Evolutionary conservation across 1,140 invertebrate genomes (phyloP), one percentile per base, ranked within the genome.

Genomic region (Drosophila nigrodunni): DNA sequence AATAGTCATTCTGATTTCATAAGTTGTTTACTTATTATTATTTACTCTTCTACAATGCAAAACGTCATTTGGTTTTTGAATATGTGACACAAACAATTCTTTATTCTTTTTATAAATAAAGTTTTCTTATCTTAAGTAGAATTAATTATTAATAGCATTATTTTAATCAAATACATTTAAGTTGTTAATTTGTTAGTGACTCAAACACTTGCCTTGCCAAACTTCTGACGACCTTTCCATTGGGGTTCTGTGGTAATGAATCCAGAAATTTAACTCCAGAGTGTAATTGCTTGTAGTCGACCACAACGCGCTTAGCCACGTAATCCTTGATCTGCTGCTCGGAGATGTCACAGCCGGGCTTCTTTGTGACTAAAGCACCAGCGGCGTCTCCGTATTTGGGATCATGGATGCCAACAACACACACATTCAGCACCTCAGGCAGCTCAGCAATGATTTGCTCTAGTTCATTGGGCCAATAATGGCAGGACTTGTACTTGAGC

Each of bases 181-280:
- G 2, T 50, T 11, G 18, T 21, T 55, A 30, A 13, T 74, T 74
- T 10, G 39, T 47, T 7, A 39, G 58, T 7, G 78, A n/a, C 44
- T 77, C 68, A 15, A 83, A 85, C 1, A 71, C 21, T 2, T 85
- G 15, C 4, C 74, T 64, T n/a, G 81, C 82, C 66, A 57, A n/a
- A 4, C 41, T 77, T 18, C 81, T 34, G 61, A 78, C 55, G 1
- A 86, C 47, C 81, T 95, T 95, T 11, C 94, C 94, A n/a, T 93
- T 93, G 0, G 92, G 61, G 13, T 93, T 93, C 73, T 93, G 93
- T n/a, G 94, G 93, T 65, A 95, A 92, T n/a, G 71, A 13, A 3
- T 94, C 88, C 2, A 93, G 77, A 21, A 93, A 93, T 55, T 89
- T 80, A 13, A 93, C 92, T 6, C 93, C 93, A 11, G 91, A 93